Conservation (phyloP, 2,888 invertebrate species). For the Chydorus sphaericus region DNA sequence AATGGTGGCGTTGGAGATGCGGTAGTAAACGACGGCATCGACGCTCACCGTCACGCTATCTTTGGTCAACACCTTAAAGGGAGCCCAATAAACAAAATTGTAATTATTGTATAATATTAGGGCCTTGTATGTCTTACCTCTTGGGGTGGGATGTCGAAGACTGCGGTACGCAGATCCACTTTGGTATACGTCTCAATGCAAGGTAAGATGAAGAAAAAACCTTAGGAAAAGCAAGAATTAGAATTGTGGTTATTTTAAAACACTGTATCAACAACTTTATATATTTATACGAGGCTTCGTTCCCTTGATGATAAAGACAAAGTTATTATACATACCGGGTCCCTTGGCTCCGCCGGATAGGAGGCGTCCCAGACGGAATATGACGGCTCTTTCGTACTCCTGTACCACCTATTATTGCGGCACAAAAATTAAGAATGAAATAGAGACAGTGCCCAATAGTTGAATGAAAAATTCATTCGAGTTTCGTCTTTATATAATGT, state of each 20-base stretch:
- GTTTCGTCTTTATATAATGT: too few species aligned
- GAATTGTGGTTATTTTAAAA: not conserved
- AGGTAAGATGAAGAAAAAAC: conserved; percentile 91
- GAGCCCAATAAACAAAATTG: not conserved
- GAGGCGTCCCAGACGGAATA: conserved; percentile 78
- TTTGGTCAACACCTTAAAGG: conserved; percentile 78
- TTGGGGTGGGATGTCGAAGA: conserved; percentile 95
- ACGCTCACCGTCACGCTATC: conserved; percentile 96
- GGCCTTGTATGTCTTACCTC: conserved; percentile 46
- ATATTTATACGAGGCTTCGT: too few species aligned
- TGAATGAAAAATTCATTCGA: too few species aligned
- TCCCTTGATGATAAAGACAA: too few species aligned
- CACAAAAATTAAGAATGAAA: too few species aligned
- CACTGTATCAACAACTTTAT: not conserved
- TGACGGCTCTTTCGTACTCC: conserved; percentile 89
- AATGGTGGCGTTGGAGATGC: conserved; percentile 77
- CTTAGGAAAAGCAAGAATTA: conserved; percentile 32
- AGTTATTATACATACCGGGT: conserved; percentile 63
- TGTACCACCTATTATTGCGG: conserved; percentile 60
- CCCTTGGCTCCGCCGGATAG: conserved; percentile 85
- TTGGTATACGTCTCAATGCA: conserved; percentile 90
- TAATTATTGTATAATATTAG: not conserved
- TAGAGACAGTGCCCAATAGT: too few species aligned
- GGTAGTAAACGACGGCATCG: conserved; percentile 73
- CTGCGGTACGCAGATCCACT: conserved; percentile 84